Base-by-base conservation (phyloP, 2,113 vertebrate species). In the Paradoxurus hermaphroditus region DNA sequence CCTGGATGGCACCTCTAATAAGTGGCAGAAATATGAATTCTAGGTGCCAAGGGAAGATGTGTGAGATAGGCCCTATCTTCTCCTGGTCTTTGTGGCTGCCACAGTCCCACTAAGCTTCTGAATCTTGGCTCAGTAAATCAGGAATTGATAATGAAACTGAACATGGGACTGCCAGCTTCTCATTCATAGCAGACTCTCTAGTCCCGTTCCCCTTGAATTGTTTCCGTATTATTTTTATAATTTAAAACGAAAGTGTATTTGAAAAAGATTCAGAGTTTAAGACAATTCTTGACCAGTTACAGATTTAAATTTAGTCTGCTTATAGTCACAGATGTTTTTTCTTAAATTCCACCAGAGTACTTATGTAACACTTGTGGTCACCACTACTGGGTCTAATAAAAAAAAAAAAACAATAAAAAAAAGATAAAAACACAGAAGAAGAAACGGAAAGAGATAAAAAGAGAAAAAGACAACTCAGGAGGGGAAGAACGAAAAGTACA, bases 281-380 rank as follows among this genome's bases (percentile, higher is more conserved):
- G 53, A 79, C 73, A 95, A 92, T 82, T 92, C 41, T 94, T 92
- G 79, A 75, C 15, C n/a, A 84, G 67, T 34, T 68, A 62, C 0
- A 81, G 56, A 95, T 81, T 59, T 82, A 72, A 90, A 7, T 92
- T 34, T 89, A 86, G 15, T 88, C 62, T 93, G 34, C 87, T 36
- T 73, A 95, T 89, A 90, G 90, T 86, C 75, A 85, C 27, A 95
- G 63, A 88, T 78, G 34, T 81, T 95, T 94, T 29, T 12, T 92
- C 39, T 86, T 84, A 81, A 91, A 87, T 95, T 94, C 36, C 62
- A 68, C 12, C 51, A 83, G 16, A 51, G 27, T 29, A 79, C n/a
- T 73, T 84, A 51, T 31, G 8, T 36, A 91, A 68, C 16, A 93
- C 23, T 39, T 63, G 31, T 86, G n/a, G 44, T 18, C 27, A 56